Evolutionary conservation across 2,888 invertebrate genomes (phyloP).

Genomic region (Campoletis raptor): DNA sequence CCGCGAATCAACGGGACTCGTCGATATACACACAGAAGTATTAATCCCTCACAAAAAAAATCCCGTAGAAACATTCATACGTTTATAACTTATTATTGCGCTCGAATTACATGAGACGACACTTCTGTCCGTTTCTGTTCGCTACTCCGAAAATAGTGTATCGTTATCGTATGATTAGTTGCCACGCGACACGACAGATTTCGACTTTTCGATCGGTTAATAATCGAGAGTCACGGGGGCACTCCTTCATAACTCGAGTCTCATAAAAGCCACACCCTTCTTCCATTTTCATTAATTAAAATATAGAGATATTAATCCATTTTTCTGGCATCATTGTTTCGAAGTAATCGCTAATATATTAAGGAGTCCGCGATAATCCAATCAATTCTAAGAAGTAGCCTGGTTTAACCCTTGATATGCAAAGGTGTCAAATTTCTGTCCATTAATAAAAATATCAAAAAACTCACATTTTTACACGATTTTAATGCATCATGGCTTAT

Average conservation of each 20-base stretch:
- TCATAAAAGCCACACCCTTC: conserved; percentile 53
- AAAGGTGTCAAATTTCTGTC: too few species aligned
- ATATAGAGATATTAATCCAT: conserved; percentile 21
- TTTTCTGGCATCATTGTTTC: background rate
- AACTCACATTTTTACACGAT: too few species aligned
- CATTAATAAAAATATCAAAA: too few species aligned
- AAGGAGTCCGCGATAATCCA: background rate
- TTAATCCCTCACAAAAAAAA: conserved; percentile 33
- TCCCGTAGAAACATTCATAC: background rate
- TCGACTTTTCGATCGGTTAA: conserved; percentile 76
- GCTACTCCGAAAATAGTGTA: conserved; percentile 55
- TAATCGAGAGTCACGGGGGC: conserved; percentile 63
- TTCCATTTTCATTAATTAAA: conserved; percentile 64
- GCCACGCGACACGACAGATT: conserved; percentile 80
- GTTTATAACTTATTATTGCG: background rate
- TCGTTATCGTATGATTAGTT: conserved; percentile 81
- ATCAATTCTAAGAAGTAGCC: background rate
- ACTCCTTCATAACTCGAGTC: conserved; percentile 51
- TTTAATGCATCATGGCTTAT: too few species aligned
- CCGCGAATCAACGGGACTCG: conserved; percentile 54
- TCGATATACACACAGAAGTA: conserved; percentile 34
- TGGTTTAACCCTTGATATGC: background rate
- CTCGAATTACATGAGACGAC: background rate
- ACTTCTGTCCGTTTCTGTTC: conserved; percentile 10
- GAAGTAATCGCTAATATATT: background rate